Evolutionary conservation across 2,797 vertebrate genomes (phyloP).

Genomic region (Loriculus beryllinus): DNA sequence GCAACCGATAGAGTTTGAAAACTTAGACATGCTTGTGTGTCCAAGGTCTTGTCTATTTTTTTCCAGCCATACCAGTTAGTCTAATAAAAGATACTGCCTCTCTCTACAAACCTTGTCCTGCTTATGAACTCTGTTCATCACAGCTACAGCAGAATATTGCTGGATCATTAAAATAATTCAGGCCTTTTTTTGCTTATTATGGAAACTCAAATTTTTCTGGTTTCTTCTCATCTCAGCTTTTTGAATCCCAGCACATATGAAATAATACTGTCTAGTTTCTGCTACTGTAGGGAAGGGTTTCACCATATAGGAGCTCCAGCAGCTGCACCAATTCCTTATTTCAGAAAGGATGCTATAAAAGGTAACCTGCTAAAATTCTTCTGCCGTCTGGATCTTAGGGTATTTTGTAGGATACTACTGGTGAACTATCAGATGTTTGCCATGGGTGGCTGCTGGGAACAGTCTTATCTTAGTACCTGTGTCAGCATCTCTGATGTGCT

Average conservation of each 20-base stretch:
- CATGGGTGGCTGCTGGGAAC: neutral
- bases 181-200: neutral
- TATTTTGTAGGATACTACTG: neutral
- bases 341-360: neutral
- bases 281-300: neutral
- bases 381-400: neutral
- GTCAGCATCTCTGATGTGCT: neutral
- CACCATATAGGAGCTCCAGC: neutral
- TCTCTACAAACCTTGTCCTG: constrained; percentile 2
- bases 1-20: neutral
- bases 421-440: neutral
- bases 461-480: neutral
- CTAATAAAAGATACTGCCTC: constrained; percentile 32
- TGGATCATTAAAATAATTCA: neutral
- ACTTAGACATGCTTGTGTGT: neutral
- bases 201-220: neutral
- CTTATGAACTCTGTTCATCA: neutral
- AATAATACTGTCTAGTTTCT: neutral
- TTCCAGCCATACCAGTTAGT: constrained; percentile 10
- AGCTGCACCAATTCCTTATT: neutral
- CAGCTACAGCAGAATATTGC: neutral
- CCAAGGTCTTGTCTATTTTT: neutral
- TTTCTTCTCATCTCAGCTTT: neutral
- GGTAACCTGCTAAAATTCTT: neutral
- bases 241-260: neutral